Conservation (phyloP, 1,140 invertebrate species). For the Calephelis virginiensis region DNA sequence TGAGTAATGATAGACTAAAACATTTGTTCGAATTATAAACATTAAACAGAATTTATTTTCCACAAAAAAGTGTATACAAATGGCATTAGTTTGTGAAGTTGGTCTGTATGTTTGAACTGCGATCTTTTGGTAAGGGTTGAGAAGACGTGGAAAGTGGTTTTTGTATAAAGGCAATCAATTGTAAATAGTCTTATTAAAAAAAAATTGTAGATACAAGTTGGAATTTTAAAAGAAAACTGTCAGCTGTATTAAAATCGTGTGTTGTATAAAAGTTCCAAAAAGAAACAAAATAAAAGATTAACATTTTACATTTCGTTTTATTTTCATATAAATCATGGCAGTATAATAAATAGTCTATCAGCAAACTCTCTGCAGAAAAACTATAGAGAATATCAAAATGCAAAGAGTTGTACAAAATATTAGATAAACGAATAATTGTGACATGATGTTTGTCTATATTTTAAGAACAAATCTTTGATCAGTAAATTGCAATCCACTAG, state of each 20-base stretch:
- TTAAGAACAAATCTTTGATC: background rate
- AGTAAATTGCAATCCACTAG: no score
- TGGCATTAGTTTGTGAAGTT: no score
- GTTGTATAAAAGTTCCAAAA: constrained; percentile 24
- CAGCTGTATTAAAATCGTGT: background rate
- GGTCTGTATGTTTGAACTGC: no score
- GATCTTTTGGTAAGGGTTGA: no score
- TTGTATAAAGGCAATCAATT: background rate
- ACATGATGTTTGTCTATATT: constrained; percentile 26
- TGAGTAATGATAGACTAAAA: no score
- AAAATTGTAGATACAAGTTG: background rate
- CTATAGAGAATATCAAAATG: constrained; percentile 32
- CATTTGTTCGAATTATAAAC: no score
- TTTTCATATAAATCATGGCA: constrained; percentile 34
- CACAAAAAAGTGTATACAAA: no score
- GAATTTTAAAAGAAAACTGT: no score
- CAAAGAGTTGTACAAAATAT: constrained; percentile 25
- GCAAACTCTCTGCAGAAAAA: constrained; percentile 15
- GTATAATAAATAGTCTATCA: constrained; percentile 1
- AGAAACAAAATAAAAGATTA: constrained; percentile 66
- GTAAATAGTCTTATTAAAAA: background rate
- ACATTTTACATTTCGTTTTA: constrained; percentile 46
- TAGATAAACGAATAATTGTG: constrained; percentile 36
- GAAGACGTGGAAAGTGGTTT: background rate
- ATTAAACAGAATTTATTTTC: no score